Evolutionary conservation across 1,140 invertebrate genomes (phyloP).

Genomic region (Zaprionus taronus): DNA sequence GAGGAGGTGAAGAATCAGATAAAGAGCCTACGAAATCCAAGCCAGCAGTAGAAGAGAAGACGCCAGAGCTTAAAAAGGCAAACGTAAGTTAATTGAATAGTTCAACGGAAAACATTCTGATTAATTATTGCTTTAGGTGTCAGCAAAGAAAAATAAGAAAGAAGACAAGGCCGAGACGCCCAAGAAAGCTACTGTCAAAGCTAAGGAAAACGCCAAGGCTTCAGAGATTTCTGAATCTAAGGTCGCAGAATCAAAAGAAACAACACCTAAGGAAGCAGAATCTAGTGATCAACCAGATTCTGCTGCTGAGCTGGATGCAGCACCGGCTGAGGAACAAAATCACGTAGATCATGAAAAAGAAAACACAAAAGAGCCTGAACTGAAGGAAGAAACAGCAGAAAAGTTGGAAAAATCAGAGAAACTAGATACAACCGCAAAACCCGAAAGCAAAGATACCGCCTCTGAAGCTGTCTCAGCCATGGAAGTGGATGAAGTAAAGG

Average conservation of each 20-base stretch:
- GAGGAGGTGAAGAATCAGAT: conserved; percentile 46
- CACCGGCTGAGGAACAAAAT: conserved; percentile 54
- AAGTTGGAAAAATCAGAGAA: conserved; percentile 40
- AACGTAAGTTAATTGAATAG: conserved; percentile 44
- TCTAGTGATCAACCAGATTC: conserved; percentile 61
- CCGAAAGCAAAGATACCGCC: conserved; percentile 30
- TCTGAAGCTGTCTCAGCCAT: conserved; percentile 42
- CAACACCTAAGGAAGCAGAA: conserved; percentile 22
- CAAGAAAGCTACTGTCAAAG: conserved; percentile 28
- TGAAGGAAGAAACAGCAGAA: conserved; percentile 28
- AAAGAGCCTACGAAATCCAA: conserved; percentile 51
- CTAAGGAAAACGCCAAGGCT: conserved; percentile 15
- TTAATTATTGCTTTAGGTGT: conserved; percentile 23
- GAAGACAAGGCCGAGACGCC: conserved; percentile 53
- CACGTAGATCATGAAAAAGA: conserved; percentile 52
- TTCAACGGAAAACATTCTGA: not conserved
- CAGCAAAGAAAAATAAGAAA: conserved; percentile 60
- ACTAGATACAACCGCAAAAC: conserved; percentile 37
- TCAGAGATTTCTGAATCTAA: conserved; percentile 25
- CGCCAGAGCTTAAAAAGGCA: conserved; percentile 36
- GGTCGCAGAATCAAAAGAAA: conserved; percentile 30
- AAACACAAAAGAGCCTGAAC: conserved; percentile 36
- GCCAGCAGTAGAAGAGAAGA: conserved; percentile 15
- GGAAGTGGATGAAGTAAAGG: conserved; percentile 61
- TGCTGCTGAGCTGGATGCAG: conserved; percentile 24